Conservation (phyloP, 2,113 vertebrate genomes). For the Apteryx mantelli region DNA sequence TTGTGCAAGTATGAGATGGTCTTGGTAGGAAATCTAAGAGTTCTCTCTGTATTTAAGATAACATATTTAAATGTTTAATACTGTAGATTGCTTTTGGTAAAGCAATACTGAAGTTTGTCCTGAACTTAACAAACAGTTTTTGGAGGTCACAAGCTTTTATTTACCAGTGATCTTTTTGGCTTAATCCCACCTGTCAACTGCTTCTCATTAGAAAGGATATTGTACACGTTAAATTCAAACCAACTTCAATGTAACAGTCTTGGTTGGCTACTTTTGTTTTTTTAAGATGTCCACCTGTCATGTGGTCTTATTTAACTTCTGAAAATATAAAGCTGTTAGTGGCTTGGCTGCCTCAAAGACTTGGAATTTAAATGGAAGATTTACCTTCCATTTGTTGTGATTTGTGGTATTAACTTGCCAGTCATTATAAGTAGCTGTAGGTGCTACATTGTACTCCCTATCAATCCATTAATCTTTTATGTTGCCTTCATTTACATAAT, state of each 20-base stretch:
- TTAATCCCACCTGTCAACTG: neutral
- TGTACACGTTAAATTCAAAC: neutral
- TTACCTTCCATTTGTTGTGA: neutral
- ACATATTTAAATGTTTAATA: neutral
- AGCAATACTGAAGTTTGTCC: neutral
- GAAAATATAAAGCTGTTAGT: neutral
- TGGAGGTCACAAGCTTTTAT: neutral
- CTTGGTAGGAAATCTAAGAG: neutral
- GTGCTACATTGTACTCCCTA: neutral
- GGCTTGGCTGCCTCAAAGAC: neutral
- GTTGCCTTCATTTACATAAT: neutral
- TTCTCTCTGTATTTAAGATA: conserved; percentile 7
- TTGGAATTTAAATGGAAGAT: neutral
- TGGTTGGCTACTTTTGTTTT: neutral
- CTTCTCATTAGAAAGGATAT: neutral
- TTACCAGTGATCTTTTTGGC: neutral
- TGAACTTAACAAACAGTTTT: neutral
- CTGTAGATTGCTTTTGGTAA: neutral
- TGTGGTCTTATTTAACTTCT: neutral
- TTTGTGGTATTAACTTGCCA: neutral
- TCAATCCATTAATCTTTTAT: neutral
- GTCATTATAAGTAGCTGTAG: neutral
- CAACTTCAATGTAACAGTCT: neutral
- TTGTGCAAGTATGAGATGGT: conserved; percentile 3
- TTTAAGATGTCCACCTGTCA: neutral